phyloP scores from a whole-genome alignment of 2,797 vertebrate genomes.

The Scarus forsteni region DNA sequence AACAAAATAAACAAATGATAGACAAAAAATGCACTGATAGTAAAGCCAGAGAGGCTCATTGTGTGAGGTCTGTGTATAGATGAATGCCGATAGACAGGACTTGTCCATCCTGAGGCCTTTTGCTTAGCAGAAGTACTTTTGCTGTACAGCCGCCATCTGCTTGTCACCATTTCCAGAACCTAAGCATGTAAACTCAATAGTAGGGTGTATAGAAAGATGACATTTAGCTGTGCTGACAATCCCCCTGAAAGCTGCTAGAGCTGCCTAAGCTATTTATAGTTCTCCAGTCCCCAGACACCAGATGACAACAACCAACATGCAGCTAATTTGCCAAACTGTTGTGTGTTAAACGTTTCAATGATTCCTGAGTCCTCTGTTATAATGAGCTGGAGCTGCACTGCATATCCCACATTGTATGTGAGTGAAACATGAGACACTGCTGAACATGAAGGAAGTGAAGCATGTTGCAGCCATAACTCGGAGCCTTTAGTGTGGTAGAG shows the following conservation, averaged over 20 bases:
- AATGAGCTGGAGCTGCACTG: slow-evolving; percentile 18
- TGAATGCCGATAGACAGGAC: slow-evolving; percentile 60
- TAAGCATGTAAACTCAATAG: slow-evolving; percentile 37
- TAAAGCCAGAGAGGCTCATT: not conserved
- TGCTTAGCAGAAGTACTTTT: slow-evolving; percentile 44
- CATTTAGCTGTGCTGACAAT: slow-evolving; percentile 49
- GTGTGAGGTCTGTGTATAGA: slow-evolving; percentile 7
- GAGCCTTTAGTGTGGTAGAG: slow-evolving; percentile 49
- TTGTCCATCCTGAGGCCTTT: slow-evolving; percentile 39
- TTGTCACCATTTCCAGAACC: slow-evolving; percentile 47
- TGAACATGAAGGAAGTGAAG: slow-evolving; percentile 55
- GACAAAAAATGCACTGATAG: not conserved
- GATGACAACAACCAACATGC: slow-evolving; percentile 27
- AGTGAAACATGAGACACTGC: slow-evolving; percentile 55
- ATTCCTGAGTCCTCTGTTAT: slow-evolving; percentile 43
- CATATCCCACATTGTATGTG: slow-evolving; percentile 17
- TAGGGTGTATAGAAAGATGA: slow-evolving; percentile 31
- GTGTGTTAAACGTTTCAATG: slow-evolving; percentile 30
- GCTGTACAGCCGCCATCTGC: slow-evolving; percentile 62
- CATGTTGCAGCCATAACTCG: slow-evolving; percentile 68
- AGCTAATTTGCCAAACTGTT: slow-evolving; percentile 39
- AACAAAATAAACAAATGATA: not conserved
- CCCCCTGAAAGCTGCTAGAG: slow-evolving; percentile 31
- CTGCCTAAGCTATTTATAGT: slow-evolving; percentile 54
- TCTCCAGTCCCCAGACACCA: slow-evolving; percentile 32